A percentile compares a stretch with the other conserved stretches of the same genome.
Evolutionary conservation across 1,140 invertebrate species (phyloP).

Genomic region (Drosophila kikkawai): DNA sequence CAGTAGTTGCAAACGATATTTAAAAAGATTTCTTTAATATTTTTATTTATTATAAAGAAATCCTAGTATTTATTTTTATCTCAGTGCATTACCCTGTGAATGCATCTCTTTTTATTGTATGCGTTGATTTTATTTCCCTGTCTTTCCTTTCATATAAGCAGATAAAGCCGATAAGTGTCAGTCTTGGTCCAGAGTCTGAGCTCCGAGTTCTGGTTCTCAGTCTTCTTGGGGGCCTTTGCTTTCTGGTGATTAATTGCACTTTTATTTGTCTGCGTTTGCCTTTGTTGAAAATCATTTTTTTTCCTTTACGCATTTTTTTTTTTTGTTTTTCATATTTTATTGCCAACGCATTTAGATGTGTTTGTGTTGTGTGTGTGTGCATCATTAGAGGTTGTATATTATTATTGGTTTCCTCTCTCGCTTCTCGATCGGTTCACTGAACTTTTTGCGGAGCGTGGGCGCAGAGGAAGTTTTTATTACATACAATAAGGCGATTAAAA

Average conservation of each 20-base stretch:
- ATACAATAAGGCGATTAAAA: constrained; percentile 27
- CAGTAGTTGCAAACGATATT: too few species aligned
- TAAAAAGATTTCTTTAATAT: neutral
- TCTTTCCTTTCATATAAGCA: constrained; percentile 52
- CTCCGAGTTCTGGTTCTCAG: constrained; percentile 12
- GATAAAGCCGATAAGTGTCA: constrained; percentile 80
- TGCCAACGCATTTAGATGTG: constrained; percentile 61
- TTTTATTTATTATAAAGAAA: neutral
- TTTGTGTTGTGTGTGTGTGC: constrained; percentile 24
- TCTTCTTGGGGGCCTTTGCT: constrained; percentile 39
- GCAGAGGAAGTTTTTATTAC: constrained; percentile 45
- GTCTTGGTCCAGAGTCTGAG: constrained; percentile 26
- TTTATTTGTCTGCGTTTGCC: constrained; percentile 70
- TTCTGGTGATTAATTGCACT: constrained; percentile 81
- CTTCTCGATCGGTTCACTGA: constrained; percentile 61
- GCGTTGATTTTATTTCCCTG: constrained; percentile 20
- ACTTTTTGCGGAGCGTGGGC: constrained; percentile 56
- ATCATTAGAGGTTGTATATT: constrained; percentile 72
- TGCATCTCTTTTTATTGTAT: constrained; percentile 34
- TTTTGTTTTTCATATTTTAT: constrained; percentile 70
- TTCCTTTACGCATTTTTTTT: constrained; percentile 44
- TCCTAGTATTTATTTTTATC: constrained; percentile 24
- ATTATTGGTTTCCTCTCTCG: constrained; percentile 47
- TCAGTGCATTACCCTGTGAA: constrained; percentile 24
- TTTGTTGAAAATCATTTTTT: constrained; percentile 65